These are phyloP conservation scores for Megaptera novaeangliae DNA, from an alignment of 2,113 vertebrate species.

Conservation along the genomic window DNA sequence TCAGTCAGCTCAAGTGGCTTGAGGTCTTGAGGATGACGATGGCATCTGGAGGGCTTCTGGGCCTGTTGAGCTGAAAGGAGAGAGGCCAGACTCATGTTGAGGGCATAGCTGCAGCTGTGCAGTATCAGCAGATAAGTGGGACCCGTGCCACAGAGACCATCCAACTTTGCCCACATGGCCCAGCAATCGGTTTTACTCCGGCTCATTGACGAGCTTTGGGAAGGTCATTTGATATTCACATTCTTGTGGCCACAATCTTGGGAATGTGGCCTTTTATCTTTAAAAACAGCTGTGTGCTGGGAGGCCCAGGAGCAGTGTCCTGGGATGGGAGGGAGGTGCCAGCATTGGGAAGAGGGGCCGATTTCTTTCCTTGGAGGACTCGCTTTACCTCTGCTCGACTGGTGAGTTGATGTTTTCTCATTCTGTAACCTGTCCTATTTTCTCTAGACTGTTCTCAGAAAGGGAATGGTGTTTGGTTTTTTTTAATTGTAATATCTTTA, in stretches of 20 bases:
- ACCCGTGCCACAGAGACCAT: neutral
- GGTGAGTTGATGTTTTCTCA: slow-evolving; percentile 24
- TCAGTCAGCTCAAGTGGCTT: neutral
- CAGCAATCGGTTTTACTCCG: neutral
- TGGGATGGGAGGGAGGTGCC: neutral
- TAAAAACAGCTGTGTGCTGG: slow-evolving; percentile 17
- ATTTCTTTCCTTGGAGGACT: neutral
- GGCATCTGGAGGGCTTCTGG: slow-evolving; percentile 3
- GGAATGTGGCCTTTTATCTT: slow-evolving; percentile 48
- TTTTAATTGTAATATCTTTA: neutral
- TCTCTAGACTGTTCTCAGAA: neutral
- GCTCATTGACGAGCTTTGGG: neutral
- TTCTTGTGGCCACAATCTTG: slow-evolving; percentile 20
- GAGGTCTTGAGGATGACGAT: neutral
- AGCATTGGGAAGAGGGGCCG: neutral
- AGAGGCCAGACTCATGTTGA: neutral
- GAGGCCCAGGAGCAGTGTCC: slow-evolving; percentile 3
- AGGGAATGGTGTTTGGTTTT: neutral
- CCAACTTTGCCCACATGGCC: neutral
- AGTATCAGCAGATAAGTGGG: neutral
- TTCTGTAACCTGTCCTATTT: neutral
- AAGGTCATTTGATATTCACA: slow-evolving; percentile 22
- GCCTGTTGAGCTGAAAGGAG: neutral
- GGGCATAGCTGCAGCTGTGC: neutral
- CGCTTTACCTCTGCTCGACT: neutral